Evolutionary conservation across 2,113 vertebrate species (phyloP).

Genomic region (Chrysemys picta): DNA sequence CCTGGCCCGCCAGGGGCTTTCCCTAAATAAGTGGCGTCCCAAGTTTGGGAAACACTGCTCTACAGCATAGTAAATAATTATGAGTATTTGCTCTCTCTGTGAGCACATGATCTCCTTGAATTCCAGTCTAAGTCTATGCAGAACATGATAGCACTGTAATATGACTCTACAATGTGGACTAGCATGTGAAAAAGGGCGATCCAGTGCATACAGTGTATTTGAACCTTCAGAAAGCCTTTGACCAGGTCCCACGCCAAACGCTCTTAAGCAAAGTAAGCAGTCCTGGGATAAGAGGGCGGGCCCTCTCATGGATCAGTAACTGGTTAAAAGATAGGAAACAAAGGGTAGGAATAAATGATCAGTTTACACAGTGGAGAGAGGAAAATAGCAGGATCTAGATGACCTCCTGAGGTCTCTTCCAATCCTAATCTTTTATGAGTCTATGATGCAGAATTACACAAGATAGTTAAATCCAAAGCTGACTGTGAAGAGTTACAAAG

Average conservation of each 20-base stretch:
- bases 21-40: no score
- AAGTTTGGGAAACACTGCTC: no score
- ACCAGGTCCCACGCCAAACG: not conserved
- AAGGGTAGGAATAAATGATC: not conserved
- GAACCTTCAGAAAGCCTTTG: not conserved
- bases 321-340: not conserved
- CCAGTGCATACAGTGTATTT: not conserved
- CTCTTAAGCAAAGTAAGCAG: not conserved
- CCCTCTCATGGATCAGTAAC: not conserved
- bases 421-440: no score
- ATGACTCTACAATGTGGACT: not conserved
- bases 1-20: no score
- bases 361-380: not conserved
- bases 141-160: accelerated
- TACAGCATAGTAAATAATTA: not conserved
- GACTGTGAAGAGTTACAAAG: no score
- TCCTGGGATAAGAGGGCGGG: not conserved
- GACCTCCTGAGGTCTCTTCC: no score
- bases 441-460: not conserved
- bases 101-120: not conserved
- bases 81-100: not conserved
- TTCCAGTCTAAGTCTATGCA: not conserved
- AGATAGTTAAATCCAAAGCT: not conserved
- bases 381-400: not conserved
- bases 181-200: not conserved